Evolutionary conservation across 2,113 vertebrate species (phyloP).

Genomic region (Corythornis vintsioides): DNA sequence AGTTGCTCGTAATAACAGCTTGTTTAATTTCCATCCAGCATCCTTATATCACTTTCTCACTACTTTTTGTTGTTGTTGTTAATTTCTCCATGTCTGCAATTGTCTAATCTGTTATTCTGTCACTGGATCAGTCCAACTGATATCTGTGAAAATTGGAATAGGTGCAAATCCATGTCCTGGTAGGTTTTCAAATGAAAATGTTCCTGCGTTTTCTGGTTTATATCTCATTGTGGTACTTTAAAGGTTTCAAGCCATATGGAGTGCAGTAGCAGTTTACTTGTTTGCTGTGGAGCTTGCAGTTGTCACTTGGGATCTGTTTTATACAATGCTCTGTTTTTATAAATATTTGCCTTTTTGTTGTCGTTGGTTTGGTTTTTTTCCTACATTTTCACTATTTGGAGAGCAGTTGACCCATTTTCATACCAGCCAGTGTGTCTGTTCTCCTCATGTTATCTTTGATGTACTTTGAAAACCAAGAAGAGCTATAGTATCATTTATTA

Average conservation of each 20-base stretch:
- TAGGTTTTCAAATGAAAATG: neutral
- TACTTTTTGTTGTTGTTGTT: neutral
- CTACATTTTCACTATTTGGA: neutral
- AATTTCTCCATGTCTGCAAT: neutral
- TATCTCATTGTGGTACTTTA: neutral
- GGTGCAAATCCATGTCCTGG: neutral
- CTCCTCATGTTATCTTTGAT: slow-evolving; percentile 14
- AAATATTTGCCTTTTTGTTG: neutral
- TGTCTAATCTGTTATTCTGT: neutral
- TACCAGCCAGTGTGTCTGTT: neutral
- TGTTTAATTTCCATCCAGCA: neutral
- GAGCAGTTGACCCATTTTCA: neutral
- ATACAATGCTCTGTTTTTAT: neutral
- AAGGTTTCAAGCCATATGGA: neutral
- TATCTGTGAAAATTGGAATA: neutral
- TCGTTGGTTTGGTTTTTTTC: neutral
- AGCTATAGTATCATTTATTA: neutral
- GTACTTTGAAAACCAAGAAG: neutral
- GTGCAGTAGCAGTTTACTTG: neutral
- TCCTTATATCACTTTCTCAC: neutral
- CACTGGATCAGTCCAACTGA: neutral
- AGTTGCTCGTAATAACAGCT: neutral
- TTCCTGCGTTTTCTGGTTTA: neutral
- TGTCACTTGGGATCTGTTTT: neutral
- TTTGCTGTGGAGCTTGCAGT: neutral